Conservation (phyloP, 2,888 invertebrate genomes). For the Prostheceraeus crozeri region DNA sequence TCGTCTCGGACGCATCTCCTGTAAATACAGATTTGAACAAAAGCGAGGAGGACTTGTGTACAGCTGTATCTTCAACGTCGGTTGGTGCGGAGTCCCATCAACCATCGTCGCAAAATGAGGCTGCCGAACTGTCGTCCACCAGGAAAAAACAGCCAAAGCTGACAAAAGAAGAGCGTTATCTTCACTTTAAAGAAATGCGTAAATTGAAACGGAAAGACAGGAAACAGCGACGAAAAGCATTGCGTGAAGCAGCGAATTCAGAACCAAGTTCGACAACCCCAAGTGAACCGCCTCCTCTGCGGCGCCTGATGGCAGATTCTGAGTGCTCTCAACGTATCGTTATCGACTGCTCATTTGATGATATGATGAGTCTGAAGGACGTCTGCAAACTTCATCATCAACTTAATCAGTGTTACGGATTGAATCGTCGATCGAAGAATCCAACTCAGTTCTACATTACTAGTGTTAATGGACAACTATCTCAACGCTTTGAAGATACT, state of each 20-base stretch:
- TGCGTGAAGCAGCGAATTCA: background rate
- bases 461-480: constrained; percentile 69
- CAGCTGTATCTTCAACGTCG: no score
- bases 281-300: background rate
- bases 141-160: no score
- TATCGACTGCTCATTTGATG: constrained; percentile 82
- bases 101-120: no score
- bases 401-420: constrained; percentile 76
- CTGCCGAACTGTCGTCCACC: no score
- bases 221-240: background rate
- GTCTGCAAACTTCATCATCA: constrained; percentile 81
- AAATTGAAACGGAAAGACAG: constrained; percentile 15
- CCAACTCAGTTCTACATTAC: constrained; percentile 77
- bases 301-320: constrained; percentile 62
- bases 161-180: constrained; percentile 13
- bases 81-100: no score
- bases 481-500: constrained; percentile 69
- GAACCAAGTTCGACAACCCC: background rate
- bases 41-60: no score
- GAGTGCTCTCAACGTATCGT: constrained; percentile 67
- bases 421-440: constrained; percentile 71
- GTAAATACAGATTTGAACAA: no score
- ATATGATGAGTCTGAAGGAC: constrained; percentile 80
- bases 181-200: constrained; percentile 1
- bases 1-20: no score